Base-by-base conservation (phyloP, 2,888 invertebrate species). In the Rutpela maculata region DNA sequence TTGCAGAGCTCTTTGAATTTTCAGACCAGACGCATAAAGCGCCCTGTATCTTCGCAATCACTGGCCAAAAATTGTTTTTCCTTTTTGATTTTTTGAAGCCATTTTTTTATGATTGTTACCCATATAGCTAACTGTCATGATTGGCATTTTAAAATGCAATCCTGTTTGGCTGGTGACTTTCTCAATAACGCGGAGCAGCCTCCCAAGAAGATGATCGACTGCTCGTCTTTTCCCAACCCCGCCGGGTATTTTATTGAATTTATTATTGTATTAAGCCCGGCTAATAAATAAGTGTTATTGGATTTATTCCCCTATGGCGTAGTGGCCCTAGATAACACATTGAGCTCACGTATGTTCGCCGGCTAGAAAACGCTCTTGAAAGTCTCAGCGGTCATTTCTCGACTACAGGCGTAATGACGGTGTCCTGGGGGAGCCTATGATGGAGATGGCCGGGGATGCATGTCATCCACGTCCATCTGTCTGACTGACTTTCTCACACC, bases 391-490 rank as follows among this genome's bases (percentile, higher is more conserved):
- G 79, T 79, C 79, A 79, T 79, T 79, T 79, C 76, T 79, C 79
- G 77, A 78, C 80, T 81, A 81, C 81, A 81, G 75, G 78, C 80
- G 80, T 81, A 81, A 81, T 81, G 81, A 78, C 77, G 70, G 74
- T 75, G 78, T 81, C 80, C 81, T 78, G 71, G 70, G 81, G 81
- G 81, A 78, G 65, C 11, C 65, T 38, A 43, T 83, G 83, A 83
- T 83, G 83, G 83, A 83, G 82, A 83, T 80, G 80, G 80, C 78
- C 78, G 69, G 81, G 81, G 80, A 76, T 79, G 68, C 75, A 59
- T 80, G 82, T 82, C 82, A 78, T 81, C 79, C 79, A 57, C 79
- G 76, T 79, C 83, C 77, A 81, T 82, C 81, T 76, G 76, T 82
- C 83, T 74, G 76, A 43, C 71, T 67, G 78, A 76, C 78, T 77